phyloP scores from a whole-genome alignment of 2,888 invertebrate species.

The Agrochola litura region DNA sequence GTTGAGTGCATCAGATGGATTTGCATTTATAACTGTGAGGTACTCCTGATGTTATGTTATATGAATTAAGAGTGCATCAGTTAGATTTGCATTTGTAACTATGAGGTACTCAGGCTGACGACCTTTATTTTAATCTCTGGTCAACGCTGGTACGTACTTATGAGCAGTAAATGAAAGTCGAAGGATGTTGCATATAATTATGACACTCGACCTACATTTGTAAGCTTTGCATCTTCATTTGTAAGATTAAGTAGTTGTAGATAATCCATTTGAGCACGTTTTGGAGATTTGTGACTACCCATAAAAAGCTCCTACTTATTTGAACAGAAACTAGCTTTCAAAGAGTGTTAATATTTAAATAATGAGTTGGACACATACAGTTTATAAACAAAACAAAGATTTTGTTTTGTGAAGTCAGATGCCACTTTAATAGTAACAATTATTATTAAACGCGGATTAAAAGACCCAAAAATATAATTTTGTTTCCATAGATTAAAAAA shows the following conservation, averaged over 20 bases:
- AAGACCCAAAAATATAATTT: background rate
- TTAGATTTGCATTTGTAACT: background rate
- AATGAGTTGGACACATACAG: background rate
- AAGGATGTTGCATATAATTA: conserved; percentile 17
- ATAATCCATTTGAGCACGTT: conserved; percentile 7
- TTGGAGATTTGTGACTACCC: conserved; percentile 10
- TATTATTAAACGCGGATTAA: background rate
- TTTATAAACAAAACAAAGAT: background rate
- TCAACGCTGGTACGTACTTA: background rate
- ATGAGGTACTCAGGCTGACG: background rate
- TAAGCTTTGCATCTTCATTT: conserved; percentile 25
- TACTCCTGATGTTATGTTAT: too few species aligned
- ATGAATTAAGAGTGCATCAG: background rate
- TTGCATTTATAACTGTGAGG: too few species aligned
- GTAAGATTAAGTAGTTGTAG: background rate
- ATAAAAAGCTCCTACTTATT: background rate
- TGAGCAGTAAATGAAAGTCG: conserved; percentile 3
- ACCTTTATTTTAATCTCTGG: conserved; percentile 3
- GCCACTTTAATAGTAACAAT: background rate
- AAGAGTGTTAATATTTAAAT: background rate
- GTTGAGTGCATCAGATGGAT: too few species aligned
- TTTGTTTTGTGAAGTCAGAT: too few species aligned
- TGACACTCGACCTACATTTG: conserved; percentile 17
- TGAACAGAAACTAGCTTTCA: background rate
- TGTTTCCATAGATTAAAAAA: too few species aligned